Conservation (phyloP, 2,113 vertebrate genomes). For the Urocolius indicus region DNA sequence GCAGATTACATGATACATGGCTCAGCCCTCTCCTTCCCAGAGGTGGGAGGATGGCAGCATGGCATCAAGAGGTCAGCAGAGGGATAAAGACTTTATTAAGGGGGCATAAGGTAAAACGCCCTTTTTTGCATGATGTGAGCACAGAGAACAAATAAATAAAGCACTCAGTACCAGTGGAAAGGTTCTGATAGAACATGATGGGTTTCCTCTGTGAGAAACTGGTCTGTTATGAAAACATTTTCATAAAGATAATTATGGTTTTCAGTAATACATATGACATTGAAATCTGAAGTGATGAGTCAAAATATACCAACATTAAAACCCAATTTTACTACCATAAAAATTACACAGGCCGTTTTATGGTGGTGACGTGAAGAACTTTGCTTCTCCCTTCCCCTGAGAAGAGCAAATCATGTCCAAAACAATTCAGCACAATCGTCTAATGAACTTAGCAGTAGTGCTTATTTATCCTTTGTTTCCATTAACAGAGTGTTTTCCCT, state of each 20-base stretch:
- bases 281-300: background rate
- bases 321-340: background rate
- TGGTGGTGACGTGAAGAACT: background rate
- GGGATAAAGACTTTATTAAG: background rate
- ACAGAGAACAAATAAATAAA: background rate
- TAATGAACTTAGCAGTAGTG: background rate
- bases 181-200: background rate
- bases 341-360: background rate
- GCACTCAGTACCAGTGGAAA: background rate
- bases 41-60: accelerated
- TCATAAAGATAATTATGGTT: background rate
- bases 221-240: background rate
- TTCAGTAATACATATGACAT: background rate
- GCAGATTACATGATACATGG: accelerated
- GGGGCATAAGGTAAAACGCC: background rate
- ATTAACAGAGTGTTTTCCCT: background rate
- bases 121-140: background rate
- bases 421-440: background rate
- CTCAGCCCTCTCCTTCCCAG: background rate
- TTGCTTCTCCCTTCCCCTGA: background rate
- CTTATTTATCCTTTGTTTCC: background rate
- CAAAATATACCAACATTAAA: background rate
- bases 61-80: background rate
- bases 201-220: background rate
- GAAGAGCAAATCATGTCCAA: background rate